phyloP scores from a whole-genome alignment of 2,888 invertebrate genomes.

The Agriopis marginaria region DNA sequence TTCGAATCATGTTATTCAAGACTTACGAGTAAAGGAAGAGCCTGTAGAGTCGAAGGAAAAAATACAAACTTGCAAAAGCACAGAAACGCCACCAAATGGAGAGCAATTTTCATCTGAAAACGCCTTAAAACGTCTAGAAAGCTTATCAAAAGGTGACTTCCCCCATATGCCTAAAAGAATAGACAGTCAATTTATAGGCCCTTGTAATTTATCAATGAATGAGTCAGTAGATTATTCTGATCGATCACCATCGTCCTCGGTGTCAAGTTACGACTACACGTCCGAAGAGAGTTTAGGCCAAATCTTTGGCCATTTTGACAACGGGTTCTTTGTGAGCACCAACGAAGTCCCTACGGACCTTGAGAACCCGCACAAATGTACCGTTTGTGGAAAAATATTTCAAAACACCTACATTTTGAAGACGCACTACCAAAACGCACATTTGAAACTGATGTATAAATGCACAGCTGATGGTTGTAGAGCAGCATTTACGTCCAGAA shows the following conservation, averaged over 20 bases:
- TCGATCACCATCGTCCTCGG: constrained; percentile 87
- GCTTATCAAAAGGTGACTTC: constrained; percentile 92
- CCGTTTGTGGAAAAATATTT: constrained; percentile 96
- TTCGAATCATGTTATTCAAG: constrained; percentile 62
- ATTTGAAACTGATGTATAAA: constrained; percentile 97
- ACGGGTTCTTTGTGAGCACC: constrained; percentile 90
- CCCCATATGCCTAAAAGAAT: constrained; percentile 75
- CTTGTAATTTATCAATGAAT: constrained; percentile 73
- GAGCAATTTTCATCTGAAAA: constrained; percentile 86
- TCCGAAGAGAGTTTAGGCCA: constrained; percentile 88
- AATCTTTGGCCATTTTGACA: constrained; percentile 90
- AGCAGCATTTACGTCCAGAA: constrained; percentile 97
- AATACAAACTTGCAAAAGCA: constrained; percentile 50
- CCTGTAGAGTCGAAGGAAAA: constrained; percentile 68
- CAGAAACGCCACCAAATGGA: constrained; percentile 48
- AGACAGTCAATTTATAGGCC: constrained; percentile 64
- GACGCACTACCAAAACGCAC: constrained; percentile 98
- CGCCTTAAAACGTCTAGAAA: constrained; percentile 92
- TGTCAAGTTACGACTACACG: constrained; percentile 86
- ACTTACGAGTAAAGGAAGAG: constrained; percentile 76
- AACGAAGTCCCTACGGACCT: constrained; percentile 96
- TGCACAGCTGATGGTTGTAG: constrained; percentile 98
- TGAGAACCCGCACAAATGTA: constrained; percentile 96
- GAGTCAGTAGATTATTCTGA: constrained; percentile 76
- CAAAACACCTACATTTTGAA: constrained; percentile 97